Percentiles rank a stretch among this genome's conserved stretches.
Evolutionary conservation across 2,888 invertebrate genomes (phyloP).

Genomic region (Amphipyra berbera): DNA sequence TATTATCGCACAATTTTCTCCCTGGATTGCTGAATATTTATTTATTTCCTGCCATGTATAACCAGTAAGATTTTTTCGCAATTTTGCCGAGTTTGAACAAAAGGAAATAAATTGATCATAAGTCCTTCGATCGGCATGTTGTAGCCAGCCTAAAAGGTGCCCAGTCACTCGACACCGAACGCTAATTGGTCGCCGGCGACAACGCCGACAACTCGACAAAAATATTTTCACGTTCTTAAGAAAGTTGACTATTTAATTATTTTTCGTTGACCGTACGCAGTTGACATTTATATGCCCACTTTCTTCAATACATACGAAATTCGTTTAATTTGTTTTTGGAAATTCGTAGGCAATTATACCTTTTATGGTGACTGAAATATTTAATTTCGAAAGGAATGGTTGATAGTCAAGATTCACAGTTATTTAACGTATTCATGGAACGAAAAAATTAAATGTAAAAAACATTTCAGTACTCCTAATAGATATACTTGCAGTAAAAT

Average conservation of each 20-base stretch:
- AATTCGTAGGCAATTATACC: neutral
- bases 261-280: slow-evolving; percentile 21
- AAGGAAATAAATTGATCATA: too few relatives aligned
- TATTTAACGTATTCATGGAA: too few relatives aligned
- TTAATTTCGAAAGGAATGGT: too few relatives aligned
- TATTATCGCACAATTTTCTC: too few relatives aligned
- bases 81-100: too few relatives aligned
- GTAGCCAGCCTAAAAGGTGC: slow-evolving; percentile 33
- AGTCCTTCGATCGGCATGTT: neutral
- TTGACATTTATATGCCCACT: slow-evolving; percentile 33
- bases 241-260: slow-evolving; percentile 47
- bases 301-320: slow-evolving; percentile 30
- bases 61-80: too few relatives aligned
- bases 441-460: too few relatives aligned
- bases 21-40: too few relatives aligned
- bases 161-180: slow-evolving; percentile 14
- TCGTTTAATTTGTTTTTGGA: neutral
- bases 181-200: slow-evolving; percentile 33
- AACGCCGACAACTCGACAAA: slow-evolving; percentile 6
- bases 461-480: too few relatives aligned
- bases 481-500: too few relatives aligned
- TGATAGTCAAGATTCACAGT: too few relatives aligned
- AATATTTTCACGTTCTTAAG: slow-evolving; percentile 39
- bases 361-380: neutral
- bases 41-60: too few relatives aligned